Conservation (phyloP, 2,797 vertebrate genomes). For the Glyptemys insculpta region DNA sequence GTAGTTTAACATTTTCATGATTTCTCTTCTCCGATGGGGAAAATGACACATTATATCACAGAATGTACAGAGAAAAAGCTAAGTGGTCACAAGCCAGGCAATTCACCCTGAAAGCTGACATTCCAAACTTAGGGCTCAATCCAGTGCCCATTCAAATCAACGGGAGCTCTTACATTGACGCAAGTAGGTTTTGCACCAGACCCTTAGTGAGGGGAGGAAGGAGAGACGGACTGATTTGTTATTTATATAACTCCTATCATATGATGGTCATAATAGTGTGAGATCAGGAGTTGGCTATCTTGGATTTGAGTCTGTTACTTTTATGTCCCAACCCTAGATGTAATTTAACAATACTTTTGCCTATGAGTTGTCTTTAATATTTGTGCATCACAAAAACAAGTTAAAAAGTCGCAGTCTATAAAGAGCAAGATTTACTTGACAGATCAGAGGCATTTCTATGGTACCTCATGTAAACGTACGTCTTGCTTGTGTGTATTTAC, state of each 20-base stretch:
- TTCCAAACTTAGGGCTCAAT: background rate
- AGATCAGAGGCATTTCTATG: background rate
- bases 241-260: background rate
- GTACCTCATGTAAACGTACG: background rate
- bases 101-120: background rate
- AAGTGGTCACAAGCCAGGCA: background rate
- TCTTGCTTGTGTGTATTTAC: background rate
- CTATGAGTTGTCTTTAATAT: background rate
- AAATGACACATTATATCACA: constrained; percentile 6
- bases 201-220: constrained; percentile 3
- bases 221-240: background rate
- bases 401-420: background rate
- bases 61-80: background rate
- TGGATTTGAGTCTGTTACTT: background rate
- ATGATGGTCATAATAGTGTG: background rate
- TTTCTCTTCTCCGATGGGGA: constrained; percentile 24
- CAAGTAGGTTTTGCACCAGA: background rate
- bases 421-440: background rate
- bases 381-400: background rate
- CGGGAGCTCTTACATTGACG: background rate
- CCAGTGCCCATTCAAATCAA: background rate
- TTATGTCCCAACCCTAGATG: background rate
- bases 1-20: background rate
- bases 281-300: background rate
- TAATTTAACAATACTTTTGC: background rate